A percentile compares a stretch with the other conserved stretches of the same genome.
phyloP scores from a whole-genome alignment of 2,888 invertebrate genomes.

The Zele albiditarsus region DNA sequence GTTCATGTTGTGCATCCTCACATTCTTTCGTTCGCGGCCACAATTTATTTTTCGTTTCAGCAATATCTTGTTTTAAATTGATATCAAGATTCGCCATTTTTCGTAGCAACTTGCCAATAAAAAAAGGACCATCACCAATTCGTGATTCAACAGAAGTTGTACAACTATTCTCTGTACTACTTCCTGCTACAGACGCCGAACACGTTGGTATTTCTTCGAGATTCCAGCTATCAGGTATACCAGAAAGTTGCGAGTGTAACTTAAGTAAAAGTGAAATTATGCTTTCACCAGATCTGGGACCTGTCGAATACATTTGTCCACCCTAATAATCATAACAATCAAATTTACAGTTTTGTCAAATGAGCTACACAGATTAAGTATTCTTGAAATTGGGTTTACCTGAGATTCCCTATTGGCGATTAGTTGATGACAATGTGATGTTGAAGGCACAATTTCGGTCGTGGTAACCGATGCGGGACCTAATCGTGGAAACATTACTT shows the following conservation, averaged over 20 bases:
- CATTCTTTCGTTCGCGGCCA: constrained; percentile 89
- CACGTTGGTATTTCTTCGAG: constrained; percentile 69
- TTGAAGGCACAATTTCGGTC: constrained; percentile 68
- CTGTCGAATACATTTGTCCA: constrained; percentile 61
- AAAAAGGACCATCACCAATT: constrained; percentile 91
- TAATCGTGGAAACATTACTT: constrained; percentile 58
- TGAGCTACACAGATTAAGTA: constrained; percentile 18
- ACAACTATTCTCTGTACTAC: constrained; percentile 50
- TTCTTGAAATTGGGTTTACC: constrained; percentile 50
- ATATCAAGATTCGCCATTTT: constrained; percentile 83
- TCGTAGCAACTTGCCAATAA: constrained; percentile 86
- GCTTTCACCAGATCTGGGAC: constrained; percentile 86
- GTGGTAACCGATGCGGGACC: constrained; percentile 49
- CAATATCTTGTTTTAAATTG: constrained; percentile 81
- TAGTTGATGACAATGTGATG: constrained; percentile 65
- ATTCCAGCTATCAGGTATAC: constrained; percentile 85
- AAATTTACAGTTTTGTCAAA: not conserved
- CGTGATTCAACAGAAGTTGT: constrained; percentile 65
- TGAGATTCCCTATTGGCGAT: constrained; percentile 63
- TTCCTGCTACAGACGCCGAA: constrained; percentile 67
- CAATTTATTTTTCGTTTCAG: constrained; percentile 81
- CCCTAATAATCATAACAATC: constrained; percentile 46
- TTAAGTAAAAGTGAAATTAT: constrained; percentile 92
- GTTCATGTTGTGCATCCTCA: constrained; percentile 82
- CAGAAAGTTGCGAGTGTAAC: constrained; percentile 91